Percentiles rank a stretch among this genome's conserved stretches.
Evolutionary conservation across 1,140 invertebrate species (phyloP).

Genomic region (Berghia stephanieae): DNA sequence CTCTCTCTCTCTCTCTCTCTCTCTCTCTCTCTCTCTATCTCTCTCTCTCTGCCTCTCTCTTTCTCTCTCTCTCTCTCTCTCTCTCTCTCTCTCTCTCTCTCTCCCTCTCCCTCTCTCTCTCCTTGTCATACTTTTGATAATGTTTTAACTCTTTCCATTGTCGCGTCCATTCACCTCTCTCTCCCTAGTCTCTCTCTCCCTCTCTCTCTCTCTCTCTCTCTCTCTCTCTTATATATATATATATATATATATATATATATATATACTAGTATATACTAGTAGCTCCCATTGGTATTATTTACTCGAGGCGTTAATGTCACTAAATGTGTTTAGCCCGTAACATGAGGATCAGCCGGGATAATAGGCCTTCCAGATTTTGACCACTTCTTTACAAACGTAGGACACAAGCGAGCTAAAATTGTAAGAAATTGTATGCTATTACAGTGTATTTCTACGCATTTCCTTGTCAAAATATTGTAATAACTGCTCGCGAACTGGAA

Average conservation of each 20-base stretch:
- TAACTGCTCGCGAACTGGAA: too few relatives aligned
- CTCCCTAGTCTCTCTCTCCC: neutral
- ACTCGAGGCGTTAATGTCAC: too few relatives aligned
- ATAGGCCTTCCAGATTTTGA: too few relatives aligned
- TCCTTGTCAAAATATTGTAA: too few relatives aligned
- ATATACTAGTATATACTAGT: neutral
- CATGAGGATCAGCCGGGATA: too few relatives aligned
- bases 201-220: neutral
- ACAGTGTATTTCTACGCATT: too few relatives aligned
- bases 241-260: neutral
- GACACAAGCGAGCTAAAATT: too few relatives aligned
- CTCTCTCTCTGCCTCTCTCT: slow-evolving; percentile 17
- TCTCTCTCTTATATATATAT: neutral
- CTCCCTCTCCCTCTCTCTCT: slow-evolving; percentile 4
- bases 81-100: slow-evolving; percentile 31
- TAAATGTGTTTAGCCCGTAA: too few relatives aligned
- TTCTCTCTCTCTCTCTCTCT: slow-evolving; percentile 31
- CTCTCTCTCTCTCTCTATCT: neutral
- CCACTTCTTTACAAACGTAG: too few relatives aligned
- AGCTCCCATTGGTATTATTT: too few relatives aligned
- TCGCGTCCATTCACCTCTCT: neutral
- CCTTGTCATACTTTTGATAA: neutral
- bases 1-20: slow-evolving; percentile 21
- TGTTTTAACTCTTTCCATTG: neutral
- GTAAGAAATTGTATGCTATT: too few relatives aligned